Base-by-base conservation (phyloP, 2,797 vertebrate genomes). In the Myotis myotis region DNA sequence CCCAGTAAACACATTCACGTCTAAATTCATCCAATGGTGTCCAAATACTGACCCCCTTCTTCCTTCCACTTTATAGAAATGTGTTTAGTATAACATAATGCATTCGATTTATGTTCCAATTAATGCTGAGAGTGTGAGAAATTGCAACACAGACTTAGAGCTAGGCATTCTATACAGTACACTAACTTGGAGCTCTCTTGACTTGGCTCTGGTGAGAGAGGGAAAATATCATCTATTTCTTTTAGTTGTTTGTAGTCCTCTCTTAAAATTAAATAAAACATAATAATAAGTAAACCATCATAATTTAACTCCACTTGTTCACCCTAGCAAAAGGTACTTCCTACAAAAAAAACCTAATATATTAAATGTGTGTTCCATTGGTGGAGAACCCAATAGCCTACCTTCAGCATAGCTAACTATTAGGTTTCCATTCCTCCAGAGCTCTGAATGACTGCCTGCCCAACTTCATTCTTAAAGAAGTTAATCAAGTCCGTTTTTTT, bases 1-100 rank as follows among this genome's bases (percentile, higher is more conserved):
- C 36, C 11, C 25, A 25, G 23, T 7, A 94, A 95, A 97, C n/a
- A 89, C 36, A 89, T 83, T 76, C 91, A 93, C 57, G 87, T 86
- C 64, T 55, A 66, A 93, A 95, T 84, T 88, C 71, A 87, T 82
- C 93, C 86, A 62, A 3, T 82, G 64, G 44, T 68, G 15, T 86
- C 25, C 44, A 49, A 92, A 88, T 38, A 28, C 6, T 44, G 78
- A 6, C 15, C 30, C n/a, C 12, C 20, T 70, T 44, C 57, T 82
- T 88, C 57, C 28, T 4, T 91, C 47, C 4, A 51, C 47, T 74
- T 79, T 53, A 66, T 28, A 88, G 66, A 72, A 71, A 87, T 17
- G 11, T 72, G 22, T 90, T 94, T 72, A 70, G 5, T 22, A 55
- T 60, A 79, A 33, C 22, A 60, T 25, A 76, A 57, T 38, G 41